Conservation (phyloP, 2,888 invertebrate genomes). For the Conus canariensis region DNA sequence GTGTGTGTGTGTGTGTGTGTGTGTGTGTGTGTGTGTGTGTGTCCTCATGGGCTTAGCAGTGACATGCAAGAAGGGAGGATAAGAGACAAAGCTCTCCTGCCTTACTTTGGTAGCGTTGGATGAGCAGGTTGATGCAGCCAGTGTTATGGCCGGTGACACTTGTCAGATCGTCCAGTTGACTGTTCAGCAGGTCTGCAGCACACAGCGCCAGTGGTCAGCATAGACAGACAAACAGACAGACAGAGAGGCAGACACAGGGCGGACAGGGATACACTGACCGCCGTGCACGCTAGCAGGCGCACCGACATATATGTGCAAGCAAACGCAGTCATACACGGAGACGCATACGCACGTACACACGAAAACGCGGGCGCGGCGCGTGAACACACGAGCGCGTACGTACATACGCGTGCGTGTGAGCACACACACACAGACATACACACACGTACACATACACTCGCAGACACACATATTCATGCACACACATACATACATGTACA, state of each 20-base stretch:
- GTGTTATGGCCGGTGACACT: neutral
- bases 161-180: neutral
- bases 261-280: neutral
- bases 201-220: neutral
- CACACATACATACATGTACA: neutral
- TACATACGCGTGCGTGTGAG: neutral
- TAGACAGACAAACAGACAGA: neutral
- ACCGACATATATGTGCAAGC: neutral
- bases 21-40: too few species aligned
- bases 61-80: too few species aligned
- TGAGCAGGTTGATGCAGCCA: neutral
- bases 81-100: too few species aligned
- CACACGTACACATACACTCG: neutral
- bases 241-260: too few species aligned
- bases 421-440: neutral
- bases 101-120: neutral
- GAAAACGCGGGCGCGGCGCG: neutral
- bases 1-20: too few species aligned
- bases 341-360: neutral
- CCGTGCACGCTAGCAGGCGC: neutral
- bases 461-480: neutral
- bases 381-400: neutral
- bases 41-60: too few species aligned
- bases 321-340: neutral
- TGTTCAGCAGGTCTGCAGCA: neutral